A percentile compares a stretch with the other conserved stretches of the same genome.
phyloP scores from a whole-genome alignment of 2,888 invertebrate species.

The Melieria crassipennis region DNA sequence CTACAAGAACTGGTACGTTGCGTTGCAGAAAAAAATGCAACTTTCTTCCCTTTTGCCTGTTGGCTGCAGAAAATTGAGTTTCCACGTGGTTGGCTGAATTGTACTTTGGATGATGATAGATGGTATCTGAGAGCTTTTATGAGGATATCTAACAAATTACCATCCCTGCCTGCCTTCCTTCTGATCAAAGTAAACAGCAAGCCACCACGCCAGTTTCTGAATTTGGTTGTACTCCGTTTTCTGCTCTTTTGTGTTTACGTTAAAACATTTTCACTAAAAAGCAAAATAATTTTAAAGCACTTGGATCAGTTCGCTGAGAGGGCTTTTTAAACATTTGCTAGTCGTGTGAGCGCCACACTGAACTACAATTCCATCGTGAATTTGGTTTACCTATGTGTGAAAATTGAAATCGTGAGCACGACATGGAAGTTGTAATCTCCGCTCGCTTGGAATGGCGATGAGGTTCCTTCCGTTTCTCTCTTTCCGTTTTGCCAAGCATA shows the following conservation, averaged over 20 bases:
- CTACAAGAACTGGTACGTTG: slow-evolving; percentile 98
- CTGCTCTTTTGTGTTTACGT: slow-evolving; percentile 6
- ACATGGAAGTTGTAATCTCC: slow-evolving; percentile 70
- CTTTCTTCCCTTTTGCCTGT: not conserved
- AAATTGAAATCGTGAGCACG: slow-evolving; percentile 56
- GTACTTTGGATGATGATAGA: slow-evolving; percentile 61
- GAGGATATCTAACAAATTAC: slow-evolving; percentile 54
- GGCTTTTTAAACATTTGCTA: slow-evolving; percentile 64
- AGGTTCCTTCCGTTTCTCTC: slow-evolving; percentile 68
- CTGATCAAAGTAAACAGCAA: slow-evolving; percentile 52
- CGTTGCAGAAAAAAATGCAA: slow-evolving; percentile 10
- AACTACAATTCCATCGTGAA: not conserved
- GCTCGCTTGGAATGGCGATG: slow-evolving; percentile 72
- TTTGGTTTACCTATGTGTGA: slow-evolving; percentile 23
- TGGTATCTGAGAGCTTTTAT: slow-evolving; percentile 61
- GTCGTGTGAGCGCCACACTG: slow-evolving; percentile 63
- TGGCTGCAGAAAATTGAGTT: not conserved
- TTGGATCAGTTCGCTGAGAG: slow-evolving; percentile 77
- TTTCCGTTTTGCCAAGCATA: slow-evolving; percentile 21
- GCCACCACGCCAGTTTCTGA: slow-evolving; percentile 7
- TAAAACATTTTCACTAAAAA: slow-evolving; percentile 43
- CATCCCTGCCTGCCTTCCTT: slow-evolving; percentile 66
- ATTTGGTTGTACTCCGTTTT: slow-evolving; percentile 29
- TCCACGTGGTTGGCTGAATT: slow-evolving; percentile 33
- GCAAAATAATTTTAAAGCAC: slow-evolving; percentile 65